phyloP scores from a whole-genome alignment of 2,113 vertebrate species.

The Merops nubicus region DNA sequence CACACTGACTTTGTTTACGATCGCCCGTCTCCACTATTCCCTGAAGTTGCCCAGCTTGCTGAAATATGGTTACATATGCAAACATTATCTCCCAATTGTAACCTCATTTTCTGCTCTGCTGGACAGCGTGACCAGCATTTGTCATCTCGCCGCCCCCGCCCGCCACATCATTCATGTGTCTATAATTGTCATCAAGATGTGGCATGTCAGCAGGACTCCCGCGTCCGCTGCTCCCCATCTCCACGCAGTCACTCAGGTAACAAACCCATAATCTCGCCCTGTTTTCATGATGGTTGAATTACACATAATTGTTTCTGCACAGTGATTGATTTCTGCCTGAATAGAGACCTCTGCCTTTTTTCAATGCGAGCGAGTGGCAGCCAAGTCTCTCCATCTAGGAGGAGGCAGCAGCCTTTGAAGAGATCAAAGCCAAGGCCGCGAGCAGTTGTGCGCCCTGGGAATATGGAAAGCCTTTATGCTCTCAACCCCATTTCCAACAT shows the following conservation, averaged over 20 bases:
- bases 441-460: conserved; percentile 99
- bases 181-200: conserved; percentile 83
- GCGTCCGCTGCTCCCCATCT: conserved; percentile 76
- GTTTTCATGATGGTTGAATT: conserved; percentile 94
- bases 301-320: conserved; percentile 97
- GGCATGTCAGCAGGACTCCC: conserved; percentile 86
- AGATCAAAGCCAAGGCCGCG: conserved; percentile 99
- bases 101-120: conserved; percentile 97
- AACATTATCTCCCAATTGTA: conserved; percentile 97
- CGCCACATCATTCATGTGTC: conserved; percentile 81
- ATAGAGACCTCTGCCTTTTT: conserved; percentile 91
- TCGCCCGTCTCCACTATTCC: conserved; percentile 51
- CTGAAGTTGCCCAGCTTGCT: conserved; percentile 78
- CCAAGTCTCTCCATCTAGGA: conserved; percentile 98
- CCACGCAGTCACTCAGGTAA: conserved; percentile 93
- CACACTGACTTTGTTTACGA: not conserved
- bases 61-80: conserved; percentile 96
- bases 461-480: conserved; percentile 98
- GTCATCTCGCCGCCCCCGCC: conserved; percentile 81
- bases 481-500: conserved; percentile 97
- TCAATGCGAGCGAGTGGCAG: conserved; percentile 91
- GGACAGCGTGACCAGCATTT: conserved; percentile 89
- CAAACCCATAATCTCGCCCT: conserved; percentile 94
- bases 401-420: conserved; percentile 99
- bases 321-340: conserved; percentile 98